Evolutionary conservation across 2,888 invertebrate species (phyloP).

Genomic region (Drosophila algonquin): DNA sequence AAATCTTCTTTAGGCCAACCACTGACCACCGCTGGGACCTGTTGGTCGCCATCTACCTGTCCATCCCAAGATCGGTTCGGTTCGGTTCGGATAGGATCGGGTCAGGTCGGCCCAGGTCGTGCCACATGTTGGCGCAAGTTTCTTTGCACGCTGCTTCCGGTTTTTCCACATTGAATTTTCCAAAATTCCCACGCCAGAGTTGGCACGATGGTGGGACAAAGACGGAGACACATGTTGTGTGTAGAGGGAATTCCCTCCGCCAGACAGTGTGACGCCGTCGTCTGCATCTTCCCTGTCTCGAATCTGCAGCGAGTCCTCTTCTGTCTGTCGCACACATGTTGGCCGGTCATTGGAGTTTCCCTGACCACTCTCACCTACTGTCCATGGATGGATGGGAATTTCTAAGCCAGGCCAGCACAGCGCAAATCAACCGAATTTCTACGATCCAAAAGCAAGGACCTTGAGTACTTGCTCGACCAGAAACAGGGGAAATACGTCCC

Average conservation of each 20-base stretch:
- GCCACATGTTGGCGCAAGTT: constrained; percentile 75
- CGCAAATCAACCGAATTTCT: constrained; percentile 22
- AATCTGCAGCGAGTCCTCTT: background rate
- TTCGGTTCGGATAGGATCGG: background rate
- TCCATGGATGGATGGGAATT: constrained; percentile 60
- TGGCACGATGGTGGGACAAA: constrained; percentile 31
- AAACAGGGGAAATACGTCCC: constrained; percentile 34
- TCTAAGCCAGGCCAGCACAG: constrained; percentile 53
- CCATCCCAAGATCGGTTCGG: background rate
- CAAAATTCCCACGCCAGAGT: constrained; percentile 74
- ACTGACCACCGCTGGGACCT: background rate
- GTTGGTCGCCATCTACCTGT: background rate
- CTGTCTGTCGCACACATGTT: constrained; percentile 79
- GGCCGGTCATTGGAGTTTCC: constrained; percentile 60
- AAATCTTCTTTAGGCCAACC: constrained; percentile 47
- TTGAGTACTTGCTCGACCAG: constrained; percentile 40
- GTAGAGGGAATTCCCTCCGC: constrained; percentile 70
- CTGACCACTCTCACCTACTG: constrained; percentile 49
- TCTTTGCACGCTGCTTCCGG: constrained; percentile 56
- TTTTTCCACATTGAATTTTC: constrained; percentile 72
- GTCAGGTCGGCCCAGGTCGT: constrained; percentile 44
- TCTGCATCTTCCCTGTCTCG: constrained; percentile 12
- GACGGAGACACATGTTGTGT: constrained; percentile 38
- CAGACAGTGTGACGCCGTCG: constrained; percentile 69
- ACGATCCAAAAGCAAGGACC: constrained; percentile 15